These are phyloP conservation scores for Chrysomallon squamiferum DNA, from an alignment of 1,140 invertebrate genomes.

Conservation along the genomic window DNA sequence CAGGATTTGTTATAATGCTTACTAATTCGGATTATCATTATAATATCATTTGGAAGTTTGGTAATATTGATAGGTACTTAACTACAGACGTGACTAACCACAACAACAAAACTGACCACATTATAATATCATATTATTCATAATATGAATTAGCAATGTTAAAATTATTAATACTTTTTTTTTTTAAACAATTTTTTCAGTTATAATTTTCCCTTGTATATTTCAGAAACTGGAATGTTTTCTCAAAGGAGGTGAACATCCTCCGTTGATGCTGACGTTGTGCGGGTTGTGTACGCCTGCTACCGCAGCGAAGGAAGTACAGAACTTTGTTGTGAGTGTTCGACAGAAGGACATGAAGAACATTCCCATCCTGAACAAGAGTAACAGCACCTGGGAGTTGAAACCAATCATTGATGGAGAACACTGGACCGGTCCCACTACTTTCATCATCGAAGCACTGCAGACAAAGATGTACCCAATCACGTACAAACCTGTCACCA, in stretches of 20 bases:
- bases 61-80: no score
- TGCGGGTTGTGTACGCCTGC: constrained; percentile 60
- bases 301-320: constrained; percentile 53
- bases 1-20: no score
- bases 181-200: no score
- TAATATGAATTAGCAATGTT: no score
- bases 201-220: not conserved
- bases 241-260: constrained; percentile 54
- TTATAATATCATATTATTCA: no score
- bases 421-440: constrained; percentile 54
- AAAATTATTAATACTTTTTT: no score
- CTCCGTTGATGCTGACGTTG: constrained; percentile 57
- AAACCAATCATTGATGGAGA: constrained; percentile 63
- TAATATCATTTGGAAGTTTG: no score
- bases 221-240: constrained; percentile 58
- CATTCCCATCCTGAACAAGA: constrained; percentile 57
- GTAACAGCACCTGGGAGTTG: constrained; percentile 58
- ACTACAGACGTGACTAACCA: no score
- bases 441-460: constrained; percentile 53
- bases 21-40: no score
- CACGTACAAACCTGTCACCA: constrained; percentile 54
- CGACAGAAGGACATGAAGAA: constrained; percentile 57
- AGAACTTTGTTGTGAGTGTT: constrained; percentile 56
- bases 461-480: constrained; percentile 52
- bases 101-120: no score